These are phyloP conservation scores for Thrips palmi DNA, from an alignment of 1,140 invertebrate species.

Conservation along the genomic window DNA sequence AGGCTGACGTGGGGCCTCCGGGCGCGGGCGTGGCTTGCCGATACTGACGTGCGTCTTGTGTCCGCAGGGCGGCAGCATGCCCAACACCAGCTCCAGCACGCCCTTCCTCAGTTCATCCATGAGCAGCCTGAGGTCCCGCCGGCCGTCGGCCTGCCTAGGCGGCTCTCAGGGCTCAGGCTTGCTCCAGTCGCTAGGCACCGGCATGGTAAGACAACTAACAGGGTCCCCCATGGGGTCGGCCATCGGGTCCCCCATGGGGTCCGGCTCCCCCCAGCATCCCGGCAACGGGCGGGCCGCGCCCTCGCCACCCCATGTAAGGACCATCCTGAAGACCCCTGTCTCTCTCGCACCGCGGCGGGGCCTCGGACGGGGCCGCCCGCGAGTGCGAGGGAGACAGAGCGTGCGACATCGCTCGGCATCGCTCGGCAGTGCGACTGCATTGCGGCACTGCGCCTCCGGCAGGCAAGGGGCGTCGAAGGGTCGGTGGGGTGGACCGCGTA, in stretches of 20 bases:
- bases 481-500: too few relatives aligned
- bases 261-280: conserved; percentile 38
- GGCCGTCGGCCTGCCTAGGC: conserved; percentile 45
- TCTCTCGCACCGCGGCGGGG: too few relatives aligned
- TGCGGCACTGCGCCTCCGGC: too few relatives aligned
- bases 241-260: too few relatives aligned
- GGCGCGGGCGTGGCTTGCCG: not conserved
- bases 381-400: too few relatives aligned
- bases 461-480: too few relatives aligned
- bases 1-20: not conserved
- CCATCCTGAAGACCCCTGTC: too few relatives aligned
- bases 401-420: too few relatives aligned
- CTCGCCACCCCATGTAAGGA: conserved; percentile 57
- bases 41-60: not conserved
- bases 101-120: conserved; percentile 65
- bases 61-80: conserved; percentile 60
- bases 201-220: conserved; percentile 68
- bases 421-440: too few relatives aligned
- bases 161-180: conserved; percentile 52
- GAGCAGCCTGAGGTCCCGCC: conserved; percentile 59
- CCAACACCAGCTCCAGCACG: conserved; percentile 70
- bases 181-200: conserved; percentile 64
- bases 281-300: conserved; percentile 42
- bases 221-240: too few relatives aligned
- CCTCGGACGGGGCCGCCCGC: too few relatives aligned